Evolutionary conservation across 2,113 vertebrate genomes (phyloP), one percentile per base, ranked within the genome.

Genomic region (Trichechus manatus): DNA sequence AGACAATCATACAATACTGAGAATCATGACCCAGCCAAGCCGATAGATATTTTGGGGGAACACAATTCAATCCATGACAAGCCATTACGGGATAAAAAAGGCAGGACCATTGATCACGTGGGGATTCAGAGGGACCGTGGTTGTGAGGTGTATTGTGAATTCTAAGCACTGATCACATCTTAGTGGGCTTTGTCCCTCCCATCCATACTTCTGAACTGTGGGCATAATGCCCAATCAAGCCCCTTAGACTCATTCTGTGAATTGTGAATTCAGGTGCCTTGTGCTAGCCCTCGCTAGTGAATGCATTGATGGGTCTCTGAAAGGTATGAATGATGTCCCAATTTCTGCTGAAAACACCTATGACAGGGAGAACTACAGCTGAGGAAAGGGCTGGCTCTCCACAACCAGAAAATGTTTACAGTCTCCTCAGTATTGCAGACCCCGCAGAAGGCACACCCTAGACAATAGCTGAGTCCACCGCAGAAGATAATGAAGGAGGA

Each of bases 261-360:
- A 25, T 36, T 36, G 31, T 42, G 72, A 59, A 2, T 80, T 74
- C 36, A n/a, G 53, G 77, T 36, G 7, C 31, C 6, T 44, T 20
- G 3, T 1, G 3, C 19, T 20, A 77, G 84, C 33, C 9, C 63
- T 92, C 63, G 25, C 88, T 29, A 23, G 33, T 25, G 64, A 74
- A 17, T 7, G 1, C 36, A 11, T 13, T 15, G 1, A 6, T 3
- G 5, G 3, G 22, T 27, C 59, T 53, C 33, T 31, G n/a, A 64
- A 19, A 78, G n/a, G 44, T 19, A 2, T 70, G 44, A 82, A 79
- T 31, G 63, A 36, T 1, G 14, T 19, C 42, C 84, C 25, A 5
- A 1, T 68, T 64, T 6, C 86, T 59, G 63, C 47, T 39, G 68
- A 33, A 6, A 31, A 29, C 44, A 59, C 31, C 20, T 20, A 29